Conservation (phyloP, 1,140 invertebrate genomes). For the Drosophila ironensis region DNA sequence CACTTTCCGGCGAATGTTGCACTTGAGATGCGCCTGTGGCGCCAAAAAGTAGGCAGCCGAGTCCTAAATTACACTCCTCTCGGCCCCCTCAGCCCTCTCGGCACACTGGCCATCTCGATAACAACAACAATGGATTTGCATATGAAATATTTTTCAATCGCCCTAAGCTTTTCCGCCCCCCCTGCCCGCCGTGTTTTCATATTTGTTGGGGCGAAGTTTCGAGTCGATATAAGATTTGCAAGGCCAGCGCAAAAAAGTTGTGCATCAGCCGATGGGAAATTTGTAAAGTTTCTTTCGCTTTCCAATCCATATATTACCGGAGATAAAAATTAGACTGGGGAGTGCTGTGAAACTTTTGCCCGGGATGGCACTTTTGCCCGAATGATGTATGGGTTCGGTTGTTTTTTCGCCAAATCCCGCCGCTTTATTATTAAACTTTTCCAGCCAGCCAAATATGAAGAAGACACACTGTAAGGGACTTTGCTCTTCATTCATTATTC, state of each 20-base stretch:
- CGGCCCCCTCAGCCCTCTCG: conserved; percentile 2
- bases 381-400: conserved; percentile 8
- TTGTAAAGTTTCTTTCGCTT: conserved; percentile 55
- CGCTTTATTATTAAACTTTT: no score
- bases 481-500: background rate
- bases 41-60: conserved; percentile 50
- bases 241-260: conserved; percentile 37
- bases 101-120: conserved; percentile 29
- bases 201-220: conserved; percentile 51
- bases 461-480: no score
- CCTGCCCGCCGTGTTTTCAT: conserved; percentile 52
- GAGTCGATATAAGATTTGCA: conserved; percentile 32
- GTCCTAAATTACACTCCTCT: conserved; percentile 23
- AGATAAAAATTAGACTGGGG: conserved; percentile 39
- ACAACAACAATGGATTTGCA: conserved; percentile 62
- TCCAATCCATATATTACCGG: conserved; percentile 39
- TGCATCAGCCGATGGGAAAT: conserved; percentile 36
- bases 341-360: conserved; percentile 6
- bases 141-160: conserved; percentile 74
- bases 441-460: no score
- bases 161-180: conserved; percentile 49
- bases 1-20: conserved; percentile 36
- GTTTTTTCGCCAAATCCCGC: background rate
- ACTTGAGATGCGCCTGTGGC: conserved; percentile 59
- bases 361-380: background rate